Conservation (phyloP, 2,888 invertebrate species). For the Chironomus riparius region DNA sequence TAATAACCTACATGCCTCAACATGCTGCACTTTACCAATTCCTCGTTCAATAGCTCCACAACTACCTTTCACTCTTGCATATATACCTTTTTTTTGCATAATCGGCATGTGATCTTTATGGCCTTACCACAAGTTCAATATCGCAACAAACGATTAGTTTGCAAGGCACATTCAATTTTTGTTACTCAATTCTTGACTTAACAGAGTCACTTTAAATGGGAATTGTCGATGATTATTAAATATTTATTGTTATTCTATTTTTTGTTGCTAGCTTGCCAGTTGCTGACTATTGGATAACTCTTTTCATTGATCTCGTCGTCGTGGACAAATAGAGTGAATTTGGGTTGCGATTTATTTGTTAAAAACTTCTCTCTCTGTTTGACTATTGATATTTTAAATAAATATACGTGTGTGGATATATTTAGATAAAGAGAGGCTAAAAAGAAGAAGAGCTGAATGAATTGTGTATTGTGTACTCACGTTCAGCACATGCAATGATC, state of each 20-base stretch:
- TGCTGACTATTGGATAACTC: neutral
- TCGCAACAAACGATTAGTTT: neutral
- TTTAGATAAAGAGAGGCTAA: neutral
- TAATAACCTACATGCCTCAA: neutral
- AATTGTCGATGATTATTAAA: constrained; percentile 15
- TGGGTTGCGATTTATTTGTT: neutral
- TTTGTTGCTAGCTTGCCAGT: neutral
- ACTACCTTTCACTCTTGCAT: neutral
- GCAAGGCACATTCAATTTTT: neutral
- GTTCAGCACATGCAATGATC: too few species aligned
- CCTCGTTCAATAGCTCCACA: neutral
- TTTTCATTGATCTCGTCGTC: neutral
- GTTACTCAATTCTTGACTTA: neutral
- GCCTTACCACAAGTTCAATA: neutral
- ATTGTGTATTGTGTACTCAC: neutral
- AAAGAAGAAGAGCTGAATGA: neutral
- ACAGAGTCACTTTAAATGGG: neutral
- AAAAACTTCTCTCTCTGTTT: neutral
- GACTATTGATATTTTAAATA: neutral
- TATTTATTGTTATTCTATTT: constrained; percentile 5
- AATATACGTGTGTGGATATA: neutral
- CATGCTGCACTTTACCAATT: neutral
- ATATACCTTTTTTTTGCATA: neutral
- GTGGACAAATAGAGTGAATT: constrained; percentile 13
- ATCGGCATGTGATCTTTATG: neutral